These are phyloP conservation scores for Villa cingulata DNA, from an alignment of 2,888 invertebrate species.

Conservation along the genomic window DNA sequence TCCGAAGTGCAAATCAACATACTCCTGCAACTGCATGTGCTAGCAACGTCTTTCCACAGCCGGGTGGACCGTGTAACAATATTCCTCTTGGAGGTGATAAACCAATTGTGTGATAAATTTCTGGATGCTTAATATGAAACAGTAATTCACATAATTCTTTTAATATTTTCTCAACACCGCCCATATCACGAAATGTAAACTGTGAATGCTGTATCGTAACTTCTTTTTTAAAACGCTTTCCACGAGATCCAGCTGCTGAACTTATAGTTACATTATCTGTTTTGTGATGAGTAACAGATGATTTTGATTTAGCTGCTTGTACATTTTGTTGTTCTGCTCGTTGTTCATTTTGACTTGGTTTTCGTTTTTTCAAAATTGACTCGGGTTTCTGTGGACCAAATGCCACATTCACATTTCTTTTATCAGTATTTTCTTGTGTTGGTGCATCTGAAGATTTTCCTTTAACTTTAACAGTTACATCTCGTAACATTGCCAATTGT, in stretches of 20 bases:
- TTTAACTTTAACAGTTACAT: no score
- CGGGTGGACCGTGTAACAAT: constrained; percentile 89
- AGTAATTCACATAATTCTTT: constrained; percentile 59
- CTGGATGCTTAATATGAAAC: constrained; percentile 78
- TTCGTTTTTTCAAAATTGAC: background rate
- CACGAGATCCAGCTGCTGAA: background rate
- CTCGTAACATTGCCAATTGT: no score
- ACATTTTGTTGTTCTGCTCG: constrained; percentile 14
- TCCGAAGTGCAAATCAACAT: constrained; percentile 21
- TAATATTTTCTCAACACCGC: constrained; percentile 64
- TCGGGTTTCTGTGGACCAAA: background rate
- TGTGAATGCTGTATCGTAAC: constrained; percentile 7
- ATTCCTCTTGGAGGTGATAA: constrained; percentile 81
- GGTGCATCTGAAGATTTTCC: no score
- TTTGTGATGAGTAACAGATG: background rate
- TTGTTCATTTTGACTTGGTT: constrained; percentile 17
- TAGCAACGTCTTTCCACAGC: constrained; percentile 78
- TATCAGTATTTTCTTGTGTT: background rate
- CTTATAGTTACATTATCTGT: background rate
- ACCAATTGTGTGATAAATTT: constrained; percentile 73
- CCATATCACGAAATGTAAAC: constrained; percentile 44
- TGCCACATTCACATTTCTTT: background rate
- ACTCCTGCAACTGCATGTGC: constrained; percentile 74
- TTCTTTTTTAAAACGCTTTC: constrained; percentile 7
- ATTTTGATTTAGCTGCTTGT: background rate